Conservation (phyloP, 2,888 invertebrate species). For the Erannis defoliaria region DNA sequence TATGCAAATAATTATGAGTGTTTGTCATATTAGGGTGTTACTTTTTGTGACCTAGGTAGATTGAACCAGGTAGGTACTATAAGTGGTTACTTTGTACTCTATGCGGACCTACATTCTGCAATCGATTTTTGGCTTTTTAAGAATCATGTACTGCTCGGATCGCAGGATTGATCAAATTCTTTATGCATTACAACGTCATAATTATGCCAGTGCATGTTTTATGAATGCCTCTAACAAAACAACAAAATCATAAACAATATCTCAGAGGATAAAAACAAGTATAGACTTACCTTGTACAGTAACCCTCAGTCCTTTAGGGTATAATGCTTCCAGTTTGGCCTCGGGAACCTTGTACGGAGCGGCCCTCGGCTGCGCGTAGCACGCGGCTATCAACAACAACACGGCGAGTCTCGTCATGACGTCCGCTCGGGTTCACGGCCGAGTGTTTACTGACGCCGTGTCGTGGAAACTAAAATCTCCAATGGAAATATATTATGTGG, state of each 20-base stretch:
- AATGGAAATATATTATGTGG: too few species aligned
- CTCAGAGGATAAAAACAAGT: not conserved
- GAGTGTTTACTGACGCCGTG: constrained; percentile 53
- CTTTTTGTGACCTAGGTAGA: too few species aligned
- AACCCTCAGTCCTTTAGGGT: constrained; percentile 87
- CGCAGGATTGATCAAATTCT: not conserved
- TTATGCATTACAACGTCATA: not conserved
- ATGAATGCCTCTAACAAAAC: not conserved
- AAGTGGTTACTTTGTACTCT: too few species aligned
- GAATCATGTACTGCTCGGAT: too few species aligned
- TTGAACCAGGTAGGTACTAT: too few species aligned
- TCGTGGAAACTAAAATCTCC: too few species aligned
- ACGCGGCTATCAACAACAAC: constrained; percentile 50
- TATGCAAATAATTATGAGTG: too few species aligned
- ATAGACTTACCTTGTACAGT: constrained; percentile 72
- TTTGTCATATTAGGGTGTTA: too few species aligned
- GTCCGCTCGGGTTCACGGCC: constrained; percentile 50
- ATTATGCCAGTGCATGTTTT: not conserved
- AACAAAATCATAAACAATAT: not conserved
- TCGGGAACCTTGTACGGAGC: constrained; percentile 77
- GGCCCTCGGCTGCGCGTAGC: constrained; percentile 48
- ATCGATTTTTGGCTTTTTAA: too few species aligned
- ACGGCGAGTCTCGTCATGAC: constrained; percentile 55
- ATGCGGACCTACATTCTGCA: too few species aligned
- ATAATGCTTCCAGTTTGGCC: constrained; percentile 86